Conservation (phyloP, 2,113 vertebrate species). For the Bos taurus region DNA sequence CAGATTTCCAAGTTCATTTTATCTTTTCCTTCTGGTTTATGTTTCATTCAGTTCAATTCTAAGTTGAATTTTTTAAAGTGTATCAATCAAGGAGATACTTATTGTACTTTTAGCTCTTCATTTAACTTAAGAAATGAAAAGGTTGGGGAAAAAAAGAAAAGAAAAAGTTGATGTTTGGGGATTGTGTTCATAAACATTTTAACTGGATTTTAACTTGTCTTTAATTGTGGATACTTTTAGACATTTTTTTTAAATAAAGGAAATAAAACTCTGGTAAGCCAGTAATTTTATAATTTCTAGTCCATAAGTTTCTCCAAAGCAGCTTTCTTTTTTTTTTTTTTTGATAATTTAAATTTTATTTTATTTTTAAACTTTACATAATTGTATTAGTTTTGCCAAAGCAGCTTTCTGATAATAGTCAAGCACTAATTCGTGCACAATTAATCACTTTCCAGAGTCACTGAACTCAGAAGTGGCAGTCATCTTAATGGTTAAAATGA, state of each 20-base stretch:
- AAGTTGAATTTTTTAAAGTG: neutral
- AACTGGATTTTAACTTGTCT: neutral
- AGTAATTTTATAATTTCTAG: neutral
- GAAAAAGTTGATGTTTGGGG: neutral
- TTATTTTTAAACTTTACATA: too few species aligned
- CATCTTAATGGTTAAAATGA: neutral
- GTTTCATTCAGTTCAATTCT: neutral
- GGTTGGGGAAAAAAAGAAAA: neutral
- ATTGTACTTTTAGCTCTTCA: neutral
- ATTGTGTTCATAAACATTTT: neutral
- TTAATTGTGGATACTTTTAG: neutral
- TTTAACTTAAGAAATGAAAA: neutral
- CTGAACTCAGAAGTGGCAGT: neutral
- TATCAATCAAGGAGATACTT: neutral
- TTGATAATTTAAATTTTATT: too few species aligned
- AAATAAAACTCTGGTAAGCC: neutral
- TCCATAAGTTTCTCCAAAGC: neutral
- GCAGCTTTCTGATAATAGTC: neutral
- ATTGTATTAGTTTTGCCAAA: too few species aligned
- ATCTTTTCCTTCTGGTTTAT: neutral
- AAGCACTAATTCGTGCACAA: neutral
- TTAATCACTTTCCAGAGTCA: neutral
- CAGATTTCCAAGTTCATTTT: fast-evolving
- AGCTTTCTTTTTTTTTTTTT: neutral
- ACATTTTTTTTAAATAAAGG: neutral